Evolutionary conservation across 2,888 invertebrate genomes (phyloP).

Genomic region (Sisyra terminalis): DNA sequence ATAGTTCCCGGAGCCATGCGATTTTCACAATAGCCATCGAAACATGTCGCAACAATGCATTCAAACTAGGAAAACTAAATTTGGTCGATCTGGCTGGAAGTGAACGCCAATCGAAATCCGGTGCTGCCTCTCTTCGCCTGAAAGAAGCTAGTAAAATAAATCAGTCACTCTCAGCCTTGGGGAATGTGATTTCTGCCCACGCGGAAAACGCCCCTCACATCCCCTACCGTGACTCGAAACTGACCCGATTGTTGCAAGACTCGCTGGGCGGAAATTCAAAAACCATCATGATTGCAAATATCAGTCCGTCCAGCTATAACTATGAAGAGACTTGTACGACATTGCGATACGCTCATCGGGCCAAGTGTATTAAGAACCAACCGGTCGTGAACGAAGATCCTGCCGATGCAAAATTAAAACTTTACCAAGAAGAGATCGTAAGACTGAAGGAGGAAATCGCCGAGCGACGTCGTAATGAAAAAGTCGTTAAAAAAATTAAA

Average conservation of each 20-base stretch:
- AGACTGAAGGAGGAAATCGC: slow-evolving; percentile 29
- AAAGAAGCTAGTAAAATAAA: slow-evolving; percentile 97
- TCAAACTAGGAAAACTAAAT: slow-evolving; percentile 86
- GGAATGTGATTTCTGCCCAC: slow-evolving; percentile 94
- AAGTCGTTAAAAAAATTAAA: slow-evolving; percentile 26
- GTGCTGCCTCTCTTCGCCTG: slow-evolving; percentile 80
- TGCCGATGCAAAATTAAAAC: slow-evolving; percentile 88
- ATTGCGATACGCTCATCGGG: slow-evolving; percentile 88
- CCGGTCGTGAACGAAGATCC: slow-evolving; percentile 98
- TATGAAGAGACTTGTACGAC: slow-evolving; percentile 96
- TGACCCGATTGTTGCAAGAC: slow-evolving; percentile 91
- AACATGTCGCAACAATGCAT: slow-evolving; percentile 52
- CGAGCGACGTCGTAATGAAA: slow-evolving; percentile 9
- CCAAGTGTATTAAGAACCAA: slow-evolving; percentile 97
- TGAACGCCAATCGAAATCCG: slow-evolving; percentile 93
- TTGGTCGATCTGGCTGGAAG: slow-evolving; percentile 96
- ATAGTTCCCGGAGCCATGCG: slow-evolving; percentile 94
- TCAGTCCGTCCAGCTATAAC: slow-evolving; percentile 95
- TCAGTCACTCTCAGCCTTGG: slow-evolving; percentile 88
- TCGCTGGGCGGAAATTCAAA: slow-evolving; percentile 97
- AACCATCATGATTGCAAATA: slow-evolving; percentile 98
- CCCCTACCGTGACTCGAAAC: slow-evolving; percentile 93
- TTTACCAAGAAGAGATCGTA: slow-evolving; percentile 90
- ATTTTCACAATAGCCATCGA: slow-evolving; percentile 97
- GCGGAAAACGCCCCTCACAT: slow-evolving; percentile 91